phyloP scores from a whole-genome alignment of 2,888 invertebrate genomes.

The Phoronis australis region DNA sequence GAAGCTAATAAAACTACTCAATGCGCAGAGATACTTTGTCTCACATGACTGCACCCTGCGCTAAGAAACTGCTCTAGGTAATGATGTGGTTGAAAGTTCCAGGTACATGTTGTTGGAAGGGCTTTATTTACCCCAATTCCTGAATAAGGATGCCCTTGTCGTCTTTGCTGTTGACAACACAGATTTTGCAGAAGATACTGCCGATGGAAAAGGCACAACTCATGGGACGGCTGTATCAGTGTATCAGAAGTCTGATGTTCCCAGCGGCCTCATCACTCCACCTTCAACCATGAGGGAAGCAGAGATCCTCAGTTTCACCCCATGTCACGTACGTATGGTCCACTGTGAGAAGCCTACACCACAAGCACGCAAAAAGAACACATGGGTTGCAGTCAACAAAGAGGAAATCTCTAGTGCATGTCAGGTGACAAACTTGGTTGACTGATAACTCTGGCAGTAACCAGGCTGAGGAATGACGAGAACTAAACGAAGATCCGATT shows the following conservation, averaged over 20 bases:
- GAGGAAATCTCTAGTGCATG: too few relatives aligned
- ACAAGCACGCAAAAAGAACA: constrained; percentile 1
- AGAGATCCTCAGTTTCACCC: constrained; percentile 3
- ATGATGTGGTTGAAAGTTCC: constrained; percentile 13
- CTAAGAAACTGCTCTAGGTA: constrained; percentile 8
- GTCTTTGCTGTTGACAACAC: constrained; percentile 7
- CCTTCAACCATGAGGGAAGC: constrained; percentile 5
- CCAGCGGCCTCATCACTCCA: constrained; percentile 6
- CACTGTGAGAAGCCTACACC: constrained; percentile 8
- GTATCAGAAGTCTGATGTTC: constrained; percentile 6
- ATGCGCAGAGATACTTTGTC: constrained; percentile 1
- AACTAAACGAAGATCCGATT: neutral
- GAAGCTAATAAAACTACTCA: too few relatives aligned
- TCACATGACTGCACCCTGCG: constrained; percentile 3
- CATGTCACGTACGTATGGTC: constrained; percentile 5
- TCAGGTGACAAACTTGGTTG: too few relatives aligned
- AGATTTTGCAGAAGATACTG: constrained; percentile 11
- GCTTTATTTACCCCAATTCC: constrained; percentile 7
- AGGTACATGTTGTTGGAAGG: constrained; percentile 4
- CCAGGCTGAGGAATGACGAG: too few relatives aligned
- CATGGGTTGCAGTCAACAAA: too few relatives aligned
- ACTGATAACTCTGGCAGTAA: neutral
- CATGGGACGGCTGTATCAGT: constrained; percentile 7
- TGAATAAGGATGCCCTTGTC: constrained; percentile 10
- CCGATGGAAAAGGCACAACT: constrained; percentile 10